Evolutionary conservation across 35 echinoderm and acorn worm species (phyloP), one percentile per base, ranked within the genome.

Genomic region (Acanthaster planci): DNA sequence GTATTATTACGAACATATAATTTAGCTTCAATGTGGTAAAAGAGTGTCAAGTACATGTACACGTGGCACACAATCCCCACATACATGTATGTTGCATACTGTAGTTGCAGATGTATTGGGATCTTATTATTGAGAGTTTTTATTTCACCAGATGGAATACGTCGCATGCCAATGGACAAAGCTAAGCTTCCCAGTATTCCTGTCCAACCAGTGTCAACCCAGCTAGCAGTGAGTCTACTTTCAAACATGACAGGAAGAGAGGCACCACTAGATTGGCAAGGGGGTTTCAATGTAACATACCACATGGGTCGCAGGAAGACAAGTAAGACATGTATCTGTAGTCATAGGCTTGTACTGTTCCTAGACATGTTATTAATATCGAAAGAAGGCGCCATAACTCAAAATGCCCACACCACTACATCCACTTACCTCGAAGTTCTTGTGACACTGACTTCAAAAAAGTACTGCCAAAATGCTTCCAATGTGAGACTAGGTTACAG

Each of bases 71-170:
- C n/a, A n/a, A n/a, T n/a, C n/a, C n/a, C n/a, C n/a, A n/a, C n/a
- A n/a, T n/a, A n/a, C n/a, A n/a, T n/a, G n/a, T n/a, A n/a, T n/a
- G n/a, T n/a, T n/a, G n/a, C n/a, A n/a, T n/a, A n/a, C n/a, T n/a
- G n/a, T n/a, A n/a, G n/a, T n/a, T n/a, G n/a, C n/a, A n/a, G n/a
- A n/a, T n/a, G n/a, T n/a, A n/a, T 47, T 47, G 42, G 4, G 42
- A 47, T 12, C 4, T 12, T 47, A 47, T 47, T 6, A 12, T 47
- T 47, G 42, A 47, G 12, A 8, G 32, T 21, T 37, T 58, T 38
- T 60, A 14, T 59, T 26, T 9, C 39, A 4, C 4, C 38, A 89
- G 87, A 89, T 89, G 87, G 87, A 27, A 89, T 89, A 75, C 26
- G 52, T 60, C 40, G 60, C 54, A 37, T 79, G 30, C 42, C 87